These are phyloP conservation scores for Galerucella pusilla DNA, from an alignment of 2,888 invertebrate genomes.

Conservation along the genomic window DNA sequence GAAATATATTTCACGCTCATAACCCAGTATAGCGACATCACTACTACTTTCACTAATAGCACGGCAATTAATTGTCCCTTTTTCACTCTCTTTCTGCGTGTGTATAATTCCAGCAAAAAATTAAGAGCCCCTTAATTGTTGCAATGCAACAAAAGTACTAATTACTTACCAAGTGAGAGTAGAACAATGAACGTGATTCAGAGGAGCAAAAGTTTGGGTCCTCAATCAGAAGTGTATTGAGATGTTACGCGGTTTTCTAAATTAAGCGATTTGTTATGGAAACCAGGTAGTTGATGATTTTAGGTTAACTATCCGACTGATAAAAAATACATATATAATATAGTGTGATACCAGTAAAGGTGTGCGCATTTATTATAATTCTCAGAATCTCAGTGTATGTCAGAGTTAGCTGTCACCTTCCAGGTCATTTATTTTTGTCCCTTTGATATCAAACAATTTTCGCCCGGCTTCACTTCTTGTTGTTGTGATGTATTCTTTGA, in stretches of 20 bases:
- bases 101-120: neutral
- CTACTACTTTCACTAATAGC: neutral
- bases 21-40: neutral
- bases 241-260: neutral
- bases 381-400: no score
- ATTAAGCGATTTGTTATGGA: neutral
- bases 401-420: no score
- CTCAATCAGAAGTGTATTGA: neutral
- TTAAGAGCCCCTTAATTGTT: neutral
- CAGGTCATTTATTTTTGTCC: no score
- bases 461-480: no score
- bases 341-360: no score
- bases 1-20: neutral
- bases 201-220: neutral
- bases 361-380: no score
- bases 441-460: no score
- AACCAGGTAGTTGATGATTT: no score
- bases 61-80: neutral
- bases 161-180: slow-evolving; percentile 12
- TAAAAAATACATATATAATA: no score
- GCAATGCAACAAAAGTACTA: slow-evolving; percentile 12
- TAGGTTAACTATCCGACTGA: no score
- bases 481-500: no score
- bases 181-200: neutral
- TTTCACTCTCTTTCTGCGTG: neutral